phyloP scores from a whole-genome alignment of 2,797 vertebrate species.

The Champsocephalus gunnari region DNA sequence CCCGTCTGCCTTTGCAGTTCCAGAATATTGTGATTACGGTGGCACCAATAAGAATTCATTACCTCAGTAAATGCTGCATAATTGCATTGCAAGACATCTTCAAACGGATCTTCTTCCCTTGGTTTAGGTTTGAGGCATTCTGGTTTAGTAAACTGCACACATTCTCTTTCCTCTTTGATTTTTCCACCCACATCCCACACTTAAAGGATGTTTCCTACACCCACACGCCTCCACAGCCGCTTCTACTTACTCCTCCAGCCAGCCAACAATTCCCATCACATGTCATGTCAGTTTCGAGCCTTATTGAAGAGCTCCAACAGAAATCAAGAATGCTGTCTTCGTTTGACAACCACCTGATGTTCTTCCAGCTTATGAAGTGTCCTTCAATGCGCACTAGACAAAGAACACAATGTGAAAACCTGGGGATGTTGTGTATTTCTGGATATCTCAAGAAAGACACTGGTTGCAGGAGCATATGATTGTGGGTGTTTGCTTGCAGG shows the following conservation, averaged over 20 bases:
- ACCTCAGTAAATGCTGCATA: slow-evolving; percentile 1
- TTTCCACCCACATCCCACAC: slow-evolving; percentile 25
- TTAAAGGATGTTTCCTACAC: neutral
- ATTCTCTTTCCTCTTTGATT: slow-evolving; percentile 1
- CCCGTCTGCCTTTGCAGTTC: neutral
- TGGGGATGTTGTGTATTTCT: too few species aligned
- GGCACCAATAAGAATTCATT: slow-evolving; percentile 12
- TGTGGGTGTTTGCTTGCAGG: too few species aligned
- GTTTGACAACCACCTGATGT: neutral
- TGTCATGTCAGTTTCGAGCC: slow-evolving; percentile 1
- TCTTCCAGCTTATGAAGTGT: neutral
- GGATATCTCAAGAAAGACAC: too few species aligned
- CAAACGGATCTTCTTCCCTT: neutral
- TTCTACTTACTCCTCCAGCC: slow-evolving; percentile 19
- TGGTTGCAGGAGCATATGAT: too few species aligned
- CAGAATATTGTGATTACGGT: neutral
- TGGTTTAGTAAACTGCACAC: slow-evolving; percentile 3
- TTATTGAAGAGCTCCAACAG: slow-evolving; percentile 5
- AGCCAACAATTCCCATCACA: slow-evolving; percentile 14
- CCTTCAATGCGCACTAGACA: neutral
- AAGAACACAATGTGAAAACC: neutral
- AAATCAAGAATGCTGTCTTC: neutral
- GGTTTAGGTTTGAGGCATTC: neutral
- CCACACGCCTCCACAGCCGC: slow-evolving; percentile 1
- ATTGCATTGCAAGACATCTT: slow-evolving; percentile 5